A percentile compares a stretch with the other conserved stretches of the same genome.
Conservation (phyloP, 2,888 invertebrate species). For the Pyrochroa serraticornis region DNA sequence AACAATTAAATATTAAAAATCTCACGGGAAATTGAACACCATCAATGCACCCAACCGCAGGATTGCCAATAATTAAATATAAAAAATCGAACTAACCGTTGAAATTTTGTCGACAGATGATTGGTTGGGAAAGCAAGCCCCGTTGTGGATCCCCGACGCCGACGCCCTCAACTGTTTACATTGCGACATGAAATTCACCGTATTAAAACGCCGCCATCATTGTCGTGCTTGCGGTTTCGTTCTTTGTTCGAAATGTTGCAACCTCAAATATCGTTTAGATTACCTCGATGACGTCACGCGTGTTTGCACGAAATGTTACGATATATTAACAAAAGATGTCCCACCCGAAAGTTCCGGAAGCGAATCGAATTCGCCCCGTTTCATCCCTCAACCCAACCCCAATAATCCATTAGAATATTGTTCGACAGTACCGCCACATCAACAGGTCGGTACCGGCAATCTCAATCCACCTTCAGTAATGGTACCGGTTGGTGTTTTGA, state of each 20-base stretch:
- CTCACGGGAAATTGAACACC: too few relatives aligned
- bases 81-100: too few relatives aligned
- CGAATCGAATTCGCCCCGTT: conserved; percentile 48
- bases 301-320: conserved; percentile 76
- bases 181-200: conserved; percentile 79
- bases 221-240: conserved; percentile 88
- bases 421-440: conserved; percentile 78
- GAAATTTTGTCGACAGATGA: conserved; percentile 14
- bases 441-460: conserved; percentile 67
- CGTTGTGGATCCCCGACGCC: conserved; percentile 86
- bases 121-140: conserved; percentile 74
- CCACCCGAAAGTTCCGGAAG: conserved; percentile 42
- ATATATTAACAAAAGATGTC: conserved; percentile 57
- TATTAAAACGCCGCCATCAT: conserved; percentile 84
- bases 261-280: conserved; percentile 70
- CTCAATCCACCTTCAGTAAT: conserved; percentile 72
- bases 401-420: conserved; percentile 89
- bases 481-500: conserved; percentile 84
- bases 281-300: conserved; percentile 79
- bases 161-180: conserved; percentile 83
- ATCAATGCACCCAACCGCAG: too few relatives aligned
- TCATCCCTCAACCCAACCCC: conserved; percentile 69
- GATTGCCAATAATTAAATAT: not conserved
- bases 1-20: too few relatives aligned
- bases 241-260: conserved; percentile 79